Evolutionary conservation across 2,113 vertebrate species (phyloP).

Genomic region (Ochotona princeps): DNA sequence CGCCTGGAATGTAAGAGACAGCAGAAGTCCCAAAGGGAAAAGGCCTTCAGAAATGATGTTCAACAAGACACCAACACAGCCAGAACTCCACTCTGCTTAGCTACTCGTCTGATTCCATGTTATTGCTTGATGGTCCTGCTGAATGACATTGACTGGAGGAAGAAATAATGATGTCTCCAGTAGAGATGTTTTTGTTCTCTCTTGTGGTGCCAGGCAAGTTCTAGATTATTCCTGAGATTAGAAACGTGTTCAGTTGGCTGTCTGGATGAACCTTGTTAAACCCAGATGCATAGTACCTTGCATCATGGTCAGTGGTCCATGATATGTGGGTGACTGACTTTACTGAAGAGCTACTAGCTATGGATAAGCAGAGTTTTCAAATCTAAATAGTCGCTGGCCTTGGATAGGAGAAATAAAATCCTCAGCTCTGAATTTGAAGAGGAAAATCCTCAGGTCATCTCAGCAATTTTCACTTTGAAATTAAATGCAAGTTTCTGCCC

Average conservation of each 20-base stretch:
- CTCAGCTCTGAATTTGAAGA: neutral
- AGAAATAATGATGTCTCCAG: neutral
- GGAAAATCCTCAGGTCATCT: neutral
- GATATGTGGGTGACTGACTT: neutral
- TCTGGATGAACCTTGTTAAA: neutral
- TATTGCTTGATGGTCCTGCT: neutral
- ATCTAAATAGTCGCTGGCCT: neutral
- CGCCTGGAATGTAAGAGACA: neutral
- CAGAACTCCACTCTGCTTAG: too few species aligned
- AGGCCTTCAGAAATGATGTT: neutral
- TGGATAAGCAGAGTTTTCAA: neutral
- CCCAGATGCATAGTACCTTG: neutral
- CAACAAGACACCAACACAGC: too few species aligned
- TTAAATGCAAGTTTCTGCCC: conserved; percentile 48
- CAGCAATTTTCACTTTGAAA: conserved; percentile 61
- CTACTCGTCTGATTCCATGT: neutral
- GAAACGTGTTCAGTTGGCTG: neutral
- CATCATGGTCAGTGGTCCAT: too few species aligned
- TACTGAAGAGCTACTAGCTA: neutral
- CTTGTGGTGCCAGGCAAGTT: neutral
- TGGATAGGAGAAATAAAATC: neutral
- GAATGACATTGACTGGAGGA: neutral
- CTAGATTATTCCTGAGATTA: neutral
- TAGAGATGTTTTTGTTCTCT: neutral
- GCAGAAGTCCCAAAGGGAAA: neutral